Base-by-base conservation (phyloP, 2,888 invertebrate species). In the Agrilus biguttatus region DNA sequence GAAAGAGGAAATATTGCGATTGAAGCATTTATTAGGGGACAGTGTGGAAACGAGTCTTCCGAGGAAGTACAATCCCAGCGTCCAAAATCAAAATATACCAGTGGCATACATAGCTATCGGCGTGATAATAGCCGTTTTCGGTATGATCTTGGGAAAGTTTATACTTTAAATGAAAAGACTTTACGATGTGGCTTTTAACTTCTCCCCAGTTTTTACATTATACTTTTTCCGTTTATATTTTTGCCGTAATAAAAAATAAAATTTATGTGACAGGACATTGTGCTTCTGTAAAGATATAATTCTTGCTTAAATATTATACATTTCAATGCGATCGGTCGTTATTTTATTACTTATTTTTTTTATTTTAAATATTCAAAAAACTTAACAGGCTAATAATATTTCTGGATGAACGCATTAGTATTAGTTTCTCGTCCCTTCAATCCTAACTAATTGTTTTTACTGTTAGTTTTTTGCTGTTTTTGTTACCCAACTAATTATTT, bases 131-230 rank as follows among this genome's bases (percentile, higher is more conserved):
- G 79, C 78, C 53, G 62, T 86, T 52, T 64, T 84, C 61, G 83
- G 85, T 63, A 73, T 85, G 61, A 71, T 85, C 65, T 71, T 85
- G 65, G 86, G 85, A 65, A 86, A 85, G 70, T 83, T 80, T 70
- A 69, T 83, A 68, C 81, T 85, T 73, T 86, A 81, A 84, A 79
- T 51, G 48, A 47, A 52, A 45, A 52, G 52, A 51, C 51, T 51
- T 44, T 48, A 45, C 43, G 17, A 50, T 28, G 51, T 51, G 52
- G 50, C 51, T 52, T 48, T 45, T 48, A 46, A 48, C 49, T 46
- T 48, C 47, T 49, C 53, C 56, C 55, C 55, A 57, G 52, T 60
- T 58, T 61, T 58, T 61, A 60, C 59, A 61, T 60, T 60, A 59
- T 60, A 57, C 59, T 56, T 58, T 55, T 57, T 55, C 55, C 17